Base-by-base conservation (phyloP, 1,140 invertebrate species). In the Drosophila athabasca region DNA sequence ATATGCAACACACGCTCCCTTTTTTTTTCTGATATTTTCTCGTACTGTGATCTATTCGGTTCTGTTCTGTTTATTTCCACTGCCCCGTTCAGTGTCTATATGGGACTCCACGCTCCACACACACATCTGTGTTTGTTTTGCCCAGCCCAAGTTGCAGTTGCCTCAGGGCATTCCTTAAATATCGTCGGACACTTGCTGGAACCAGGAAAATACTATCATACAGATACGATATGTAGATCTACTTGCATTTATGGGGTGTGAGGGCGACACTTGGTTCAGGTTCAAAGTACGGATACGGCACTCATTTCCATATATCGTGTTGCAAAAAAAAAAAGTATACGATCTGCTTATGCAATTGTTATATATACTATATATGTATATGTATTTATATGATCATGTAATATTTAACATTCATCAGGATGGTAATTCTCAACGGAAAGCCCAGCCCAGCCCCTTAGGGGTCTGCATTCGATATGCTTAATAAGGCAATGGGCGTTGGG, bases 401-500 rank as follows among this genome's bases (percentile, higher is more conserved):
- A 31, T 9, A 13, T 54, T 44, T 62, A 45, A 11, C 39, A 53
- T 44, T 62, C 41, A 62, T 53, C 60, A 62, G 35, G 22, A 39
- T 39, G 24, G 17, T 45, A 45, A 11, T 26, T 15, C 6, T 48
- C 24, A 39, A 11, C 35, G 11, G 13, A 39, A 39, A 39, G 11
- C 35, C 35, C 35, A 39, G 35, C 35, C 35, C 11, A 39, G 35
- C 35, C 35, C 35, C 35, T 13, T 5, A 39, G 35, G 35, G 11
- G 35, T 39, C 35, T 39, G 53, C 26, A 71, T 79, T 70, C 59
- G 76, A 79, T 82, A 83, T 88, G 82, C 82, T 81, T 84, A 83
- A 85, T 85, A 80, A 85, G 81, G 77, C 81, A 85, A 85, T 66
- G 71, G 79, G 82, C 80, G 66, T 88, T 68, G 71, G 66, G 79